Evolutionary conservation across 2,888 invertebrate genomes (phyloP).

Genomic region (Leucozona laternaria): DNA sequence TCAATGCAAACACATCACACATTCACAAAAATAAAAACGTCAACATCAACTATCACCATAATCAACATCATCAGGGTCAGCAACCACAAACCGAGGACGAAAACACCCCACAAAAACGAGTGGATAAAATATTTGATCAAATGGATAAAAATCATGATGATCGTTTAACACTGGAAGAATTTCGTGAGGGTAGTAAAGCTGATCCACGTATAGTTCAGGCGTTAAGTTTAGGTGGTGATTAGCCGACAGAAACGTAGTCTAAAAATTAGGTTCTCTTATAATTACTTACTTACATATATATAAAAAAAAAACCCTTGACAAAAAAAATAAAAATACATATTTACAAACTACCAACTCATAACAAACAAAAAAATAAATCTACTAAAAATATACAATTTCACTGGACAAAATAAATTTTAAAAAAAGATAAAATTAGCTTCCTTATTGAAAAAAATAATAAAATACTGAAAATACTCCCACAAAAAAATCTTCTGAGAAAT

Average conservation of each 20-base stretch:
- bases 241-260: constrained; percentile 82
- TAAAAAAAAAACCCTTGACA: constrained; percentile 26
- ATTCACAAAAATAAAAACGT: background rate
- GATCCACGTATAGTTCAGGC: constrained; percentile 99
- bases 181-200: constrained; percentile 98
- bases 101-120: constrained; percentile 96
- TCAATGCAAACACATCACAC: constrained; percentile 13
- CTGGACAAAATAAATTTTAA: constrained; percentile 17
- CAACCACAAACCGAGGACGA: constrained; percentile 95
- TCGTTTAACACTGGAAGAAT: constrained; percentile 96
- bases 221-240: constrained; percentile 92
- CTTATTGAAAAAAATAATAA: constrained; percentile 10
- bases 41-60: background rate
- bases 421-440: constrained; percentile 46
- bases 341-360: constrained; percentile 53
- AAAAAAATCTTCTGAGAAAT: constrained; percentile 12
- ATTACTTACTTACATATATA: constrained; percentile 38
- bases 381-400: constrained; percentile 34
- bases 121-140: constrained; percentile 99
- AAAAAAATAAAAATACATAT: constrained; percentile 9
- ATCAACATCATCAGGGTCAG: constrained; percentile 88
- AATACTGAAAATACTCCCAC: background rate
- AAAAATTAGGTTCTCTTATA: constrained; percentile 75
- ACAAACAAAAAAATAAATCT: constrained; percentile 2
- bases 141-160: constrained; percentile 99